Conservation (phyloP, 35 echinoderm and acorn worm genomes). For the Strongylocentrotus purpuratus region DNA sequence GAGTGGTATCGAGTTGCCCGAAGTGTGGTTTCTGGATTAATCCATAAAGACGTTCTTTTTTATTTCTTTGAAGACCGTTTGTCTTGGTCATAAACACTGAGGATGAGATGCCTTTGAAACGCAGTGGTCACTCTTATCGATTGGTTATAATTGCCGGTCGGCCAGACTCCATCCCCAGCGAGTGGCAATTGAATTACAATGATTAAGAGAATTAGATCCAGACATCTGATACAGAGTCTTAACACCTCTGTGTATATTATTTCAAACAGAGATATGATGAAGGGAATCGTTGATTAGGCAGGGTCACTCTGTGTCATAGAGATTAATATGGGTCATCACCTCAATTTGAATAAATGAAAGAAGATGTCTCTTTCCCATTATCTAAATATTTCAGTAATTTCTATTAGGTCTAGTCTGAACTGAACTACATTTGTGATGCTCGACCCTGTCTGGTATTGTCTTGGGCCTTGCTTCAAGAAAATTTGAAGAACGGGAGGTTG, state of each 20-base stretch:
- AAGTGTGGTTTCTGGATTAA: not conserved
- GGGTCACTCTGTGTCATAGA: not conserved
- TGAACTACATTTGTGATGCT: not conserved
- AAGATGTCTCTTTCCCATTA: not conserved
- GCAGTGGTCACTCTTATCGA: conserved; percentile 14
- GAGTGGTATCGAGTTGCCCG: conserved; percentile 14
- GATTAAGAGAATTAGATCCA: conserved; percentile 12
- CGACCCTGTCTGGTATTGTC: not conserved
- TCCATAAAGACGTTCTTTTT: not conserved
- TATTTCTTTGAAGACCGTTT: not conserved
- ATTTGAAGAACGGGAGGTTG: not conserved
- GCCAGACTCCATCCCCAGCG: not conserved
- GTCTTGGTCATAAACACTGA: not conserved
- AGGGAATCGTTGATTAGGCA: not conserved
- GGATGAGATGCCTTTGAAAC: not conserved
- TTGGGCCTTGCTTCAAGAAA: not conserved
- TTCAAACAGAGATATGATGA: not conserved
- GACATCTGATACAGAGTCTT: not conserved
- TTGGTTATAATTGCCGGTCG: conserved; percentile 9
- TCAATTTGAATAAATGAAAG: not conserved
- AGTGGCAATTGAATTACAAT: conserved; percentile 13
- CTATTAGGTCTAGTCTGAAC: not conserved
- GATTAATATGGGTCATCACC: conserved; percentile 17
- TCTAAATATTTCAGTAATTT: not conserved
- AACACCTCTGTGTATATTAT: conserved; percentile 12